Conservation (phyloP, 2,797 vertebrate genomes). For the Crocidura indochinensis region DNA sequence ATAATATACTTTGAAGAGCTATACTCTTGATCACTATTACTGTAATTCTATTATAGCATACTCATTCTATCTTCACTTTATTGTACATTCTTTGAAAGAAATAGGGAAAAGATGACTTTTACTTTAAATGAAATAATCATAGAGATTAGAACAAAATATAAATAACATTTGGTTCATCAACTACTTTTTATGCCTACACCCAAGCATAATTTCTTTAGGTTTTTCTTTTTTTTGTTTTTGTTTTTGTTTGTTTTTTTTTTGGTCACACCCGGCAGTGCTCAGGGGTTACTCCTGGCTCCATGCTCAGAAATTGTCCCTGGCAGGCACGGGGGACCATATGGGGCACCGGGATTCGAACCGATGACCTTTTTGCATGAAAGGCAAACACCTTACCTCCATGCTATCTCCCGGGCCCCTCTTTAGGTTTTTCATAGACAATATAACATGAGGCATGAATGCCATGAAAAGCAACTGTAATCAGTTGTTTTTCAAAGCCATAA, state of each 20-base stretch:
- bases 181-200: too few species aligned
- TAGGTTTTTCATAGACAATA: neutral
- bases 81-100: neutral
- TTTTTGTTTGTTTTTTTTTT: too few species aligned
- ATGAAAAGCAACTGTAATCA: neutral
- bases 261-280: too few species aligned
- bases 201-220: neutral
- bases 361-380: too few species aligned
- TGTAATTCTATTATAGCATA: neutral
- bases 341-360: too few species aligned
- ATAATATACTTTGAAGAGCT: neutral
- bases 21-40: neutral
- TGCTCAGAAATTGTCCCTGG: too few species aligned
- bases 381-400: too few species aligned
- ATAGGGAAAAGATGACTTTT: neutral
- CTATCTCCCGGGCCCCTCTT: too few species aligned
- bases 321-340: too few species aligned
- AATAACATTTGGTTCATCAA: too few species aligned
- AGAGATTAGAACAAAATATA: neutral
- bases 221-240: too few species aligned
- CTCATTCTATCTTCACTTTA: neutral
- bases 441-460: neutral
- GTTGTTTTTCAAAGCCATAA: constrained; percentile 1
- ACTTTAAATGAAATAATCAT: neutral
- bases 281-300: too few species aligned